Evolutionary conservation across 2,888 invertebrate genomes (phyloP).

Genomic region (Poecilobothrus nobilitatus): DNA sequence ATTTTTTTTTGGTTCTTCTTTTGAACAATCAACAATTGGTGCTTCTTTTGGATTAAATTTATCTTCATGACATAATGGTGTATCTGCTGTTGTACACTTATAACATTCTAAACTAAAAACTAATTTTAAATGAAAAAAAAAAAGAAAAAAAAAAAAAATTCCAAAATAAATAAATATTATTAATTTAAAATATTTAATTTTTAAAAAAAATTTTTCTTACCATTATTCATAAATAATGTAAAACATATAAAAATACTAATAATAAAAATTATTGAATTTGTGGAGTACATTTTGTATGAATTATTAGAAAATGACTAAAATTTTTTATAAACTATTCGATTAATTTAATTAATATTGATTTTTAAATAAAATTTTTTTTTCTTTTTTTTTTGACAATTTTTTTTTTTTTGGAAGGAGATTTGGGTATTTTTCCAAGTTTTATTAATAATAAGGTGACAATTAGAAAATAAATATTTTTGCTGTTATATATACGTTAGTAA

Average conservation of each 20-base stretch:
- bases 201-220: background rate
- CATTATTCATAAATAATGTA: background rate
- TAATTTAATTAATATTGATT: background rate
- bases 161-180: no score
- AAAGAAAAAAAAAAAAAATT: background rate
- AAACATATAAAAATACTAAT: background rate
- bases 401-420: background rate
- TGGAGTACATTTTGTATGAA: background rate
- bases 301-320: background rate
- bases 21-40: background rate
- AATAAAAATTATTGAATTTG: background rate
- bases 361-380: background rate
- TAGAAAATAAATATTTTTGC: background rate
- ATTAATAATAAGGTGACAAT: background rate
- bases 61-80: background rate
- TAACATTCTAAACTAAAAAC: background rate
- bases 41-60: background rate
- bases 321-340: background rate
- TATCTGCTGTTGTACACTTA: background rate
- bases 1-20: constrained; percentile 1
- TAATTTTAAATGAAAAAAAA: background rate
- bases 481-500: background rate
- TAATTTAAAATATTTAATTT: background rate
- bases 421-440: background rate
- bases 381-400: background rate